Conservation (phyloP, 2,113 vertebrate genomes). For the Triplophysa siluroides region DNA sequence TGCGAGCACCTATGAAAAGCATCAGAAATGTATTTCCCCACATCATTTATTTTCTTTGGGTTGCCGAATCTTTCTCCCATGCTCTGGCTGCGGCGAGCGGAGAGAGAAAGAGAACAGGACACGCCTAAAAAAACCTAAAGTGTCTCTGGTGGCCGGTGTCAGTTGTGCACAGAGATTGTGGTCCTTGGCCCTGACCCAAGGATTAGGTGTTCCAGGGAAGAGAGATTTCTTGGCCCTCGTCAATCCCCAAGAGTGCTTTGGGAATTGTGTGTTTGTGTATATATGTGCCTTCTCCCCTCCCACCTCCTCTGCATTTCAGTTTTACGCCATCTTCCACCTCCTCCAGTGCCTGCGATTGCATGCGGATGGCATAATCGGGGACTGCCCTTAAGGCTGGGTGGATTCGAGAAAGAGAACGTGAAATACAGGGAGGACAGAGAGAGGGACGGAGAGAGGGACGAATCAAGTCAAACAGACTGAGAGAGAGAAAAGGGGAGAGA, state of each 20-base stretch:
- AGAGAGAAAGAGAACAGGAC: conserved; percentile 78
- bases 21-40: conserved; percentile 77
- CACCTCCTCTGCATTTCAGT: conserved; percentile 42
- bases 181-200: conserved; percentile 85
- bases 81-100: conserved; percentile 81
- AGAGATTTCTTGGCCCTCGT: conserved; percentile 77
- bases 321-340: conserved; percentile 46
- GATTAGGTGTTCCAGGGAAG: conserved; percentile 91
- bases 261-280: conserved; percentile 73
- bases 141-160: conserved; percentile 84
- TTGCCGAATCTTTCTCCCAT: conserved; percentile 70
- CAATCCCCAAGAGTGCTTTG: conserved; percentile 75
- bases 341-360: conserved; percentile 50
- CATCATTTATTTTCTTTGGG: conserved; percentile 88
- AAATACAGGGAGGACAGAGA: conserved; percentile 16
- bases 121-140: conserved; percentile 87
- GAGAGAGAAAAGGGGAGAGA: conserved; percentile 32
- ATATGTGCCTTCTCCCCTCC: conserved; percentile 46
- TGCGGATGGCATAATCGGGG: conserved; percentile 45
- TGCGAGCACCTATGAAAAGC: conserved; percentile 83
- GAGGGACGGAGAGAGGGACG: conserved; percentile 1
- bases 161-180: conserved; percentile 80
- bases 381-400: conserved; percentile 42
- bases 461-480: conserved; percentile 33
- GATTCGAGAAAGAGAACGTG: conserved; percentile 15